Conservation (phyloP, 2,113 vertebrate species). For the Zosterops pallidus region DNA sequence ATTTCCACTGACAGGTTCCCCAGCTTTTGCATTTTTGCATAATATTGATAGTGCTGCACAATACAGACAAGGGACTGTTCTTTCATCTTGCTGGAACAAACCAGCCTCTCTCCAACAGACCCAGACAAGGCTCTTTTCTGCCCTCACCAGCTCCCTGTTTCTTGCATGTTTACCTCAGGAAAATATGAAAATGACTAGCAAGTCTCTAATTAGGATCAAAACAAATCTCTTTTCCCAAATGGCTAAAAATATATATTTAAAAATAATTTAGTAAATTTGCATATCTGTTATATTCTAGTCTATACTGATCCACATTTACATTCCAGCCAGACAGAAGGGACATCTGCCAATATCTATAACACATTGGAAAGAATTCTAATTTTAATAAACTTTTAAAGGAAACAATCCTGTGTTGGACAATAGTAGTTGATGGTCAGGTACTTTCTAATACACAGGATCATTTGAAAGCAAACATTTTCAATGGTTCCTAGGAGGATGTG, state of each 20-base stretch:
- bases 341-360: not conserved
- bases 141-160: not conserved
- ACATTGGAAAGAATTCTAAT: not conserved
- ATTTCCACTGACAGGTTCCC: constrained; percentile 35
- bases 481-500: not conserved
- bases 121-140: not conserved
- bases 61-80: not conserved
- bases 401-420: not conserved
- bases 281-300: not conserved
- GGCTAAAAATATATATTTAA: not conserved
- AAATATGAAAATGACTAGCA: not conserved
- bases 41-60: not conserved
- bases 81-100: not conserved
- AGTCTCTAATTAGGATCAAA: not conserved
- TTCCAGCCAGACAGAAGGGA: not conserved
- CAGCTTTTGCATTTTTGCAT: constrained; percentile 8
- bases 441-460: not conserved
- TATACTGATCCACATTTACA: not conserved
- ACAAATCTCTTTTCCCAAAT: not conserved
- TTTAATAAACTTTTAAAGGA: not conserved
- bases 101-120: not conserved
- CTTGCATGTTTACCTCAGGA: not conserved
- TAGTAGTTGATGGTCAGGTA: not conserved
- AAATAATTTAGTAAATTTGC: not conserved
- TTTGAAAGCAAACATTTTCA: not conserved